Conservation (phyloP, 2,797 vertebrate species). For the Cheirogaleus major region DNA sequence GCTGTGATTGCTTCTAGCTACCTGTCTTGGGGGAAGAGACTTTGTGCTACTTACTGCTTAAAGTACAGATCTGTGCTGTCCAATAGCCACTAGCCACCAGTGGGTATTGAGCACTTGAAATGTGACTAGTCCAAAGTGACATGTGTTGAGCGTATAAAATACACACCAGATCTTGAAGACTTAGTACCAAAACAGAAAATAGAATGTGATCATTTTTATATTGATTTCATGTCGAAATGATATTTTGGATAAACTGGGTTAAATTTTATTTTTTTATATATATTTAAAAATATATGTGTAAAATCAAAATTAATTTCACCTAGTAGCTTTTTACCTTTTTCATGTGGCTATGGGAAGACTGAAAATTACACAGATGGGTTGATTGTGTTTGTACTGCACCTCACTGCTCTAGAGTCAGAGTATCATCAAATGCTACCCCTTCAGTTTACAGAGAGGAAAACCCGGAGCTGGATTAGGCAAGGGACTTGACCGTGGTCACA, state of each 20-base stretch:
- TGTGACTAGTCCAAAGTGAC: neutral
- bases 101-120: neutral
- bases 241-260: neutral
- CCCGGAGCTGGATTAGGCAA: neutral
- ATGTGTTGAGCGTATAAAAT: neutral
- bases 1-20: neutral
- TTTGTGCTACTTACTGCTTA: neutral
- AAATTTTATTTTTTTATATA: neutral
- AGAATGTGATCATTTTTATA: neutral
- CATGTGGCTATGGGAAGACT: neutral
- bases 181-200: neutral
- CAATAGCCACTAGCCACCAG: neutral
- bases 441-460: conserved; percentile 16
- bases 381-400: neutral
- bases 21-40: neutral
- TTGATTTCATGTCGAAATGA: neutral
- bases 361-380: neutral
- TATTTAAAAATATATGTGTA: neutral
- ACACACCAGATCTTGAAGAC: neutral
- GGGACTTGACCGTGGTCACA: neutral
- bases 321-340: neutral
- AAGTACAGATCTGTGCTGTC: neutral
- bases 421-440: neutral
- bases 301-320: neutral
- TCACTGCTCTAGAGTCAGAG: neutral